Base-by-base conservation (phyloP, 2,797 vertebrate species). In the Cirrhinus mrigala region DNA sequence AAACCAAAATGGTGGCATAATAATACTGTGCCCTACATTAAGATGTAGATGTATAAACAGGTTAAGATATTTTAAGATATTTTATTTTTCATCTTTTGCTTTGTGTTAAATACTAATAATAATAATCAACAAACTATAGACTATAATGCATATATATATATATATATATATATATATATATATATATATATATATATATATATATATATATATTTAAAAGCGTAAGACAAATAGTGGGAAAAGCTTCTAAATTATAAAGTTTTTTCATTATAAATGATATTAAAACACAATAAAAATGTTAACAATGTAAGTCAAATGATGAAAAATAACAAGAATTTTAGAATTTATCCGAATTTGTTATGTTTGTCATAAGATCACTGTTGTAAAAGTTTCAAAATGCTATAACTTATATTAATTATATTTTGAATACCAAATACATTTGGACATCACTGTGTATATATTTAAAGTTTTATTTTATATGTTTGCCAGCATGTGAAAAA, bases 81-180 rank as follows among this genome's bases (percentile, higher is more conserved):
- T 33, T 33, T 33, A 33, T 33, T 33, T 33, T 33, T 33, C 33
- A 24, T 6, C 14, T 44, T 1, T 60, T 40, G 22, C 14, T 77
- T 40, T 44, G n/a, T 77, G 54, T 78, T 60, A 54, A 6, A 50
- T 2, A 29, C 14, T 16, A 69, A 2, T 37, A 68, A 8, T 18
- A 33, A 37, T 68, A 68, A 37, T 60, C 11, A 24, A 60, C 10
- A 48, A 46, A n/a, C 50, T 33, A 20, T n/a, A 22, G 40, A 48
- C 22, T 9, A 9, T 24, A 24, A 54, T n/a, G 20, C 33, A 18
- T 66, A 68, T 68, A 33, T 76, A 48, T 48, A 73, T 18, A n/a
- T 66, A 18, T 66, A 68, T 68, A 33, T 76, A 48, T 48, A 73
- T 18, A n/a, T n/a, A n/a, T n/a, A n/a, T n/a, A n/a, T n/a, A n/a